A percentile compares a stretch with the other conserved stretches of the same genome.
phyloP scores from a whole-genome alignment of 1,140 invertebrate species.

The Drosophila takahashii region DNA sequence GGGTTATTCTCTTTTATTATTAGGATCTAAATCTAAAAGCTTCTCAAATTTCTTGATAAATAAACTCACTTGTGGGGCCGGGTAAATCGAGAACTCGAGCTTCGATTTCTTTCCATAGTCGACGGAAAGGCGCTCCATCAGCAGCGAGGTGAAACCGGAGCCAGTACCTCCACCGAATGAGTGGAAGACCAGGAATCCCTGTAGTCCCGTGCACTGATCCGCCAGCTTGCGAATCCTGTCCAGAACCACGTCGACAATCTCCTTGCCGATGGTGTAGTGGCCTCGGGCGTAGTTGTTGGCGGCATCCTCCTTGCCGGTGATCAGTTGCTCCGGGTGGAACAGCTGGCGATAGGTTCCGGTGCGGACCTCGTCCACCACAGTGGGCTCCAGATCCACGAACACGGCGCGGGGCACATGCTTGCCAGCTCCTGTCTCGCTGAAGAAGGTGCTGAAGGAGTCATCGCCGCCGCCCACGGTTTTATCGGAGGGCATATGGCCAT shows the following conservation, averaged over 20 bases:
- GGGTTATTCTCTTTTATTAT: no score
- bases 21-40: no score
- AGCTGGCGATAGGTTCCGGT: constrained; percentile 93
- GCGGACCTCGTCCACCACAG: constrained; percentile 94
- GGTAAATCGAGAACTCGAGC: constrained; percentile 95
- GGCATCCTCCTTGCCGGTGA: constrained; percentile 95
- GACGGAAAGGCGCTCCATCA: constrained; percentile 94
- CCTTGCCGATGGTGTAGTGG: constrained; percentile 96
- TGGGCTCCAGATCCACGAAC: constrained; percentile 95
- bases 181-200: constrained; percentile 96
- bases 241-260: constrained; percentile 92
- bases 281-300: constrained; percentile 95
- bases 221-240: constrained; percentile 92
- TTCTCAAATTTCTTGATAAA: background rate
- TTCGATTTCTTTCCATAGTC: constrained; percentile 96
- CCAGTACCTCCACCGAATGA: constrained; percentile 96
- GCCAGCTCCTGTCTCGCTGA: constrained; percentile 94
- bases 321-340: constrained; percentile 94
- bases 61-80: constrained; percentile 85
- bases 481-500: constrained; percentile 90
- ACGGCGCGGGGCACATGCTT: constrained; percentile 94
- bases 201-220: constrained; percentile 94
- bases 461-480: constrained; percentile 89
- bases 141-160: constrained; percentile 93
- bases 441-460: constrained; percentile 94